Evolutionary conservation across 2,888 invertebrate species (phyloP), one percentile per base, ranked within the genome.

Genomic region (Cryptocheilus praepositus): DNA sequence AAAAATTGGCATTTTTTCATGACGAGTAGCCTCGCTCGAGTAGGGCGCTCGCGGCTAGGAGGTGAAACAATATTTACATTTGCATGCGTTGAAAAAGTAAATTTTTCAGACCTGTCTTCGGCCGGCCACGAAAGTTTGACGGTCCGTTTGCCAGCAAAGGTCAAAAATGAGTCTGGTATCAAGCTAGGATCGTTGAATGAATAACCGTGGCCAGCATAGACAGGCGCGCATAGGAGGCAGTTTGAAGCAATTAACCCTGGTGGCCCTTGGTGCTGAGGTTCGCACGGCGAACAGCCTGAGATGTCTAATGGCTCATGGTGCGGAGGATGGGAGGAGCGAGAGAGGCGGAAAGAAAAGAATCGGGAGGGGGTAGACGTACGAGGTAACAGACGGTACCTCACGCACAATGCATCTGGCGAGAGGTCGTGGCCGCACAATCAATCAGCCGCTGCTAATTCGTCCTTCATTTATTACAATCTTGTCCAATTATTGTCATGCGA

Each of bases 401-500:
- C 54, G 55, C 60, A 70, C 25, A 45, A 44, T 49, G 43, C 22
- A 13, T 22, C 16, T 44, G 64, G 55, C 61, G 64, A 80, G 74
- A 84, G 85, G 83, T 84, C 86, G 78, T 66, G 80, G 66, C 78
- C 81, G 73, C 64, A 70, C 79, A 83, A 80, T 84, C 85, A 84
- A 85, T 85, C 83, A 78, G 81, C 75, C 82, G 78, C 82, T 85
- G 84, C 81, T 84, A 86, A 86, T 87, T 88, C 77, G 77, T 79
- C 80, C 73, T 84, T 86, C 85, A 86, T 86, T 86, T 82, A 85
- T 84, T 80, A 83, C 80, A 85, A 85, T 85, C 81, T 79, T 78
- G 74, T 71, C 73, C 79, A 80, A 81, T 85, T 83, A 83, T 82
- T 81, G 80, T 52, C 74, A 69, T 74, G 72, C 11, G 11, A 11